Percentiles rank a stretch among this genome's conserved stretches.
These are phyloP conservation scores for Myotis brandtii DNA, from an alignment of 2,113 vertebrate genomes.

Conservation along the genomic window DNA sequence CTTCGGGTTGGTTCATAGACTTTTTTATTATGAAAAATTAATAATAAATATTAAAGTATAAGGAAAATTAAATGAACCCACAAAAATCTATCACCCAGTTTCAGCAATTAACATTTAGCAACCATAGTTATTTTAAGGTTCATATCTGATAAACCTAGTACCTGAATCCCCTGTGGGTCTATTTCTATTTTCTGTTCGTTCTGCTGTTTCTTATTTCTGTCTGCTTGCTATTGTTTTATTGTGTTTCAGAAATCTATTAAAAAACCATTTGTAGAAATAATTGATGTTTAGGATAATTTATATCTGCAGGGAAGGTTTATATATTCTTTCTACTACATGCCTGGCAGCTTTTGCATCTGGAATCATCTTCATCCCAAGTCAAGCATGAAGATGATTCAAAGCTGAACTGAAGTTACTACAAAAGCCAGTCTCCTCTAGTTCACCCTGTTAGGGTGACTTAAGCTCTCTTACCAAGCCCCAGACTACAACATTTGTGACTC, in stretches of 20 bases:
- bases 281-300: not conserved
- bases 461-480: not conserved
- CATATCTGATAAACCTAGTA: not conserved
- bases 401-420: not conserved
- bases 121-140: not conserved
- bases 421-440: not conserved
- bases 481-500: not conserved
- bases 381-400: slow-evolving; percentile 9
- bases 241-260: slow-evolving; percentile 35
- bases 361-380: slow-evolving; percentile 18
- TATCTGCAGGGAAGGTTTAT: not conserved
- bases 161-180: not conserved
- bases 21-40: not conserved
- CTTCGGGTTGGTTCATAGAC: not conserved
- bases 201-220: not conserved
- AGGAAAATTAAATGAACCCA: not conserved
- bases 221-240: slow-evolving; percentile 31
- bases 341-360: not conserved
- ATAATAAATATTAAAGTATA: not conserved
- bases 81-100: not conserved
- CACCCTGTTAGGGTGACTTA: not conserved
- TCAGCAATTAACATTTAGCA: not conserved
- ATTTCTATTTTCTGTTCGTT: not conserved
- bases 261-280: slow-evolving; percentile 46
- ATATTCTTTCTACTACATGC: not conserved